Evolutionary conservation across 2,113 vertebrate species (phyloP), one percentile per base, ranked within the genome.

Genomic region (Urocitellus parryii): DNA sequence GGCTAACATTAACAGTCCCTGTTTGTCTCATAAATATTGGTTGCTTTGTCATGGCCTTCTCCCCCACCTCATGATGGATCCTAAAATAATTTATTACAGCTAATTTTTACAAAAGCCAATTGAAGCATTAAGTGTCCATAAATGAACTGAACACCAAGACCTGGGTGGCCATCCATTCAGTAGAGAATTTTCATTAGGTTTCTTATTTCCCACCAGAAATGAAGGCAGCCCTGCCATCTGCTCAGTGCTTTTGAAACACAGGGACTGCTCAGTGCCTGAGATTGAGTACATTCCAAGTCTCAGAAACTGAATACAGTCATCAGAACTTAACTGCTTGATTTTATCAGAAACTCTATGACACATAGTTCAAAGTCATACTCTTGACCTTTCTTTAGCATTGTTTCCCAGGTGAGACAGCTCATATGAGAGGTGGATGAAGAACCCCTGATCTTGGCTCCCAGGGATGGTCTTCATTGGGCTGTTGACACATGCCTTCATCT

Each of bases 221-320:
- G 63, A 90, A 53, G 29, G 39, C 42, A 81, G 81, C 25, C 65
- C 76, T n/a, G 20, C 83, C 88, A 72, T 90, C 92, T 97, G 90
- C 27, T 32, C 68, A 81, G 45, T 80, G 65, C 77, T 85, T 81
- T 73, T 61, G 42, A 92, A 88, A 84, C 97, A 87, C 53, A 95
- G 0, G 51, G 84, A 29, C 85, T 80, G 32, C 29, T 90, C 78
- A 82, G 51, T 39, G 74, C 4, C 14, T 13, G 58, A 53, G n/a
- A 81, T 61, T 76, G 86, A 67, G 53, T 88, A 72, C 63, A 80
- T 48, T 73, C n/a, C 27, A 53, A 88, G 94, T 90, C 79, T 48
- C 20, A 87, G 56, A 67, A 56, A 77, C 73, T n/a, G 42, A 95
- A 53, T 65, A 37, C 61, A 51, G 25, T 48, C 51, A 85, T 94